Evolutionary conservation across 2,888 invertebrate genomes (phyloP).

Genomic region (Lasioglossum malachurum): DNA sequence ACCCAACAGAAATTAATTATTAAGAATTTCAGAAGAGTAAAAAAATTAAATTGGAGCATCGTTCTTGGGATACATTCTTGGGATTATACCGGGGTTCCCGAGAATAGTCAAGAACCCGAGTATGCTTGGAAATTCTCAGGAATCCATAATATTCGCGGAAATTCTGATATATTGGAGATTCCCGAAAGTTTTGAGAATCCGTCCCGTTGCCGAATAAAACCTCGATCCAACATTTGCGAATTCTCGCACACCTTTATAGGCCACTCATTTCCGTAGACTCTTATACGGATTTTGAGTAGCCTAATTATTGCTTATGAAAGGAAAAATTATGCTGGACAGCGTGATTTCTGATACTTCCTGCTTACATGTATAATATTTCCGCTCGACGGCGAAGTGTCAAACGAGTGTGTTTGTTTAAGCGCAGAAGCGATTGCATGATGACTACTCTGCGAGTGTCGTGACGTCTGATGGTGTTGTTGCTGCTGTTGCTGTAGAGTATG

Average conservation of each 20-base stretch:
- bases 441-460: constrained; percentile 61
- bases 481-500: constrained; percentile 76
- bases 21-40: neutral
- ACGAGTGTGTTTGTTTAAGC: constrained; percentile 77
- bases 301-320: neutral
- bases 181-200: too few species aligned
- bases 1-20: neutral
- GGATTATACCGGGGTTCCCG: too few species aligned
- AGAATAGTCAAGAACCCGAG: too few species aligned
- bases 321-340: neutral
- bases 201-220: too few species aligned
- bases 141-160: too few species aligned
- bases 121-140: too few species aligned
- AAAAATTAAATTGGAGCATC: too few species aligned
- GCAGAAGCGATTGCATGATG: constrained; percentile 67
- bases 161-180: too few species aligned
- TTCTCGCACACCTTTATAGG: too few species aligned
- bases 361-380: constrained; percentile 88
- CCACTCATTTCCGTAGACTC: neutral
- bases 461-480: constrained; percentile 64
- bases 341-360: neutral
- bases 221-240: too few species aligned
- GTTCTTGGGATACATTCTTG: too few species aligned
- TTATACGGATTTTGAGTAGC: neutral
- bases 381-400: constrained; percentile 87